These are phyloP conservation scores for Lamellibrachia satsuma DNA, from an alignment of 2,888 invertebrate genomes.

Conservation along the genomic window DNA sequence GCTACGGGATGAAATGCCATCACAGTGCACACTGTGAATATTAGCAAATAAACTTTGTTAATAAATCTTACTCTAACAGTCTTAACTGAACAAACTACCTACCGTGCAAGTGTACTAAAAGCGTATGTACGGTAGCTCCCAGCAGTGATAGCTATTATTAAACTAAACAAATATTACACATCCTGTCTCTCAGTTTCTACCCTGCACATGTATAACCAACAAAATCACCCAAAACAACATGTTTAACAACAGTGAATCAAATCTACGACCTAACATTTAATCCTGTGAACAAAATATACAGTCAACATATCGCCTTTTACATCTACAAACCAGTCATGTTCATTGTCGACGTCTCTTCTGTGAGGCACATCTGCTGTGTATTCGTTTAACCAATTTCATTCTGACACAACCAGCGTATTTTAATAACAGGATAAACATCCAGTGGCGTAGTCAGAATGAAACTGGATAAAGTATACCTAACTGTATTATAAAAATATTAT, in stretches of 20 bases:
- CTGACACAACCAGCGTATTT: not conserved
- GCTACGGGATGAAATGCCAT: not conserved
- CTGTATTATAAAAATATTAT: not conserved
- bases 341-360: not conserved
- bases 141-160: not conserved
- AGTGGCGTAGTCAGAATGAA: not conserved
- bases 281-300: not conserved
- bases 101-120: not conserved
- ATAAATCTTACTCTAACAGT: not conserved
- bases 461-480: not conserved
- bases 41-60: not conserved
- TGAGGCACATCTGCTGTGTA: not conserved
- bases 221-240: not conserved
- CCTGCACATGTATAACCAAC: not conserved
- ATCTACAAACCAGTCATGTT: not conserved
- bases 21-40: not conserved
- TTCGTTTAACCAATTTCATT: not conserved
- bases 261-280: not conserved
- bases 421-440: not conserved
- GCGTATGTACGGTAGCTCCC: not conserved
- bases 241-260: not conserved
- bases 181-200: not conserved
- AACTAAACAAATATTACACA: not conserved
- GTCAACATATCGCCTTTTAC: not conserved
- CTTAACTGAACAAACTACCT: not conserved